These are phyloP conservation scores for Neodiprion virginianus DNA, from an alignment of 1,140 invertebrate genomes.

Conservation along the genomic window DNA sequence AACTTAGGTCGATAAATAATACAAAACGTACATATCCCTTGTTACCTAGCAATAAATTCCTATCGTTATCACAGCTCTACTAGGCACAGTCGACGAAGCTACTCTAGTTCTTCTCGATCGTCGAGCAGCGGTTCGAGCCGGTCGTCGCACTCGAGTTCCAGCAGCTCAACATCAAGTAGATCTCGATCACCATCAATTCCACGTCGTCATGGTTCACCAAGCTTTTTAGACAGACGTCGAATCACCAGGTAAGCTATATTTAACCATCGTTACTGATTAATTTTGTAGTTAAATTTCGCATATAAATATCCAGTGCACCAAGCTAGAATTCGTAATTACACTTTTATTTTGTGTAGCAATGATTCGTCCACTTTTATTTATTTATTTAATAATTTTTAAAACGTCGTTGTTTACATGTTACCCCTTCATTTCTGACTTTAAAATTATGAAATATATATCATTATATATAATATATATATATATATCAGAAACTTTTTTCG, in stretches of 20 bases:
- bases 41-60: neutral
- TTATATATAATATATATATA: too few species aligned
- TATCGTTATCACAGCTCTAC: constrained; percentile 34
- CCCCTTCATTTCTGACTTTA: constrained; percentile 3
- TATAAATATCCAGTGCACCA: constrained; percentile 31
- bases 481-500: too few species aligned
- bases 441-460: neutral
- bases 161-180: constrained; percentile 59
- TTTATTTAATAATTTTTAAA: constrained; percentile 18
- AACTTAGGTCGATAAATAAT: too few species aligned
- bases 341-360: constrained; percentile 22
- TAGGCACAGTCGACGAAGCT: constrained; percentile 52
- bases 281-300: constrained; percentile 19
- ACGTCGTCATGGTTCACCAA: constrained; percentile 85
- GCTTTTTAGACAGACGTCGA: constrained; percentile 85
- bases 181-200: constrained; percentile 87
- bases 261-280: constrained; percentile 16
- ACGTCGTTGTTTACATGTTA: constrained; percentile 17
- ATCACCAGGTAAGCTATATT: constrained; percentile 81
- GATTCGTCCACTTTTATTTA: constrained; percentile 24
- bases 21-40: constrained; percentile 11
- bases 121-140: constrained; percentile 47
- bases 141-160: constrained; percentile 44
- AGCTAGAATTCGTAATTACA: constrained; percentile 30
- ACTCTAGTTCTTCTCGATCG: constrained; percentile 53